These are phyloP conservation scores for Plebejus argus DNA, from an alignment of 2,888 invertebrate species.

Conservation along the genomic window DNA sequence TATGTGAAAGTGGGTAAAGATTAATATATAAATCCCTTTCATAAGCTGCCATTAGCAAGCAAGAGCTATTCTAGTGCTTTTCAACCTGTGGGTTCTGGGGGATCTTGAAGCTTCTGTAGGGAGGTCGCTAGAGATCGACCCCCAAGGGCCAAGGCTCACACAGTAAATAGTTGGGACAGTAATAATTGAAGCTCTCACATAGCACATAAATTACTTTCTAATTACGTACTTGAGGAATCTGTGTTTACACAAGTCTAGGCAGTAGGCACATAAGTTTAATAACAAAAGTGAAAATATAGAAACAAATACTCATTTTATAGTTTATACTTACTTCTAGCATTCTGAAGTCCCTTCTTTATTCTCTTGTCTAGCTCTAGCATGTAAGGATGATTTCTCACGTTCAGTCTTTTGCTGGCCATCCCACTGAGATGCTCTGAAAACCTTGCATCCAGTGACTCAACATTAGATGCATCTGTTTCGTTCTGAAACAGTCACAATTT, in stretches of 20 bases:
- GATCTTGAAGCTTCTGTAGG: no score
- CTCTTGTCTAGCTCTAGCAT: slow-evolving; percentile 59
- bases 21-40: no score
- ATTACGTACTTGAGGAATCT: neutral
- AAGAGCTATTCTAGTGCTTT: no score
- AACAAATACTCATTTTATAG: neutral
- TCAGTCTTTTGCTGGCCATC: slow-evolving; percentile 51
- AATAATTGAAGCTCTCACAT: no score
- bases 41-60: no score
- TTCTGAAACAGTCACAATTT: slow-evolving; percentile 49
- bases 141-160: no score
- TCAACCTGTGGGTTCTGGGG: no score
- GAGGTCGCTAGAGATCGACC: no score
- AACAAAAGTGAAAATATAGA: neutral
- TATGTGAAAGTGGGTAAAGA: no score
- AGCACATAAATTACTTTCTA: neutral
- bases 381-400: slow-evolving; percentile 59
- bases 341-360: slow-evolving; percentile 50
- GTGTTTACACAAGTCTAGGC: neutral
- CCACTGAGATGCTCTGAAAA: slow-evolving; percentile 53
- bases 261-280: neutral
- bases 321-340: slow-evolving; percentile 50
- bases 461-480: slow-evolving; percentile 59
- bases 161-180: no score
- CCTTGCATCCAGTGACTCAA: slow-evolving; percentile 56